Percentiles rank a stretch among this genome's conserved stretches.
Evolutionary conservation across 2,888 invertebrate genomes (phyloP).

Genomic region (Hemicrepidius hirtus): DNA sequence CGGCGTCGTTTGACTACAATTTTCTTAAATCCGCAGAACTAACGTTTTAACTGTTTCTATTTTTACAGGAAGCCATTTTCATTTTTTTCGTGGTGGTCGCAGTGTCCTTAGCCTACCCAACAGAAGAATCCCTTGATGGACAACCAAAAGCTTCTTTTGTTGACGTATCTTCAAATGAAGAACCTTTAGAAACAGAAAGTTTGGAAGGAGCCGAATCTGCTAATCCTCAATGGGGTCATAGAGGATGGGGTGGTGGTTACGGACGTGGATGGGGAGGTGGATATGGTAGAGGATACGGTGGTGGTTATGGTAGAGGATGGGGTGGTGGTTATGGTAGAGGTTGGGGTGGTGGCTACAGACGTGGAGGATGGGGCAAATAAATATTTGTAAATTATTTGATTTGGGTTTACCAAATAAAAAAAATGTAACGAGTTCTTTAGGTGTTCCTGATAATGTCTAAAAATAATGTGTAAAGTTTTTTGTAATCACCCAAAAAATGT

Average conservation of each 20-base stretch:
- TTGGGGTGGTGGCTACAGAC: conserved; percentile 22
- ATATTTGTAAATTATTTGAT: too few species aligned
- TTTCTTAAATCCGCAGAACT: too few species aligned
- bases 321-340: conserved; percentile 29
- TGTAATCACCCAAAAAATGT: too few species aligned
- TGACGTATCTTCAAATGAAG: conserved; percentile 4
- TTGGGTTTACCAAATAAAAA: too few species aligned
- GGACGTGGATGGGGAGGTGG: conserved; percentile 5
- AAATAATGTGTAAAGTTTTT: too few species aligned
- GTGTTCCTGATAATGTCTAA: too few species aligned
- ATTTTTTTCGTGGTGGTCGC: conserved; percentile 24
- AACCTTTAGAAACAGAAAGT: background rate
- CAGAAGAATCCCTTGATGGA: background rate
- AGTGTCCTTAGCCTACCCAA: conserved; percentile 24
- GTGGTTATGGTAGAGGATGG: conserved; percentile 23
- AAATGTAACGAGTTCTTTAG: too few species aligned
- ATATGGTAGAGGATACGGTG: conserved; percentile 34
- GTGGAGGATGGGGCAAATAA: too few species aligned
- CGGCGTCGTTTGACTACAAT: too few species aligned
- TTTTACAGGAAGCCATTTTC: conserved; percentile 32
- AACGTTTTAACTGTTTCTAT: background rate
- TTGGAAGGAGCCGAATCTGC: conserved; percentile 25
- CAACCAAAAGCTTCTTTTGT: too few species aligned
- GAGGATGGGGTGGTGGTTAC: conserved; percentile 19
- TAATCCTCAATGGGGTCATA: conserved; percentile 15